phyloP scores from a whole-genome alignment of 2,113 vertebrate genomes.

The Columba janthina region DNA sequence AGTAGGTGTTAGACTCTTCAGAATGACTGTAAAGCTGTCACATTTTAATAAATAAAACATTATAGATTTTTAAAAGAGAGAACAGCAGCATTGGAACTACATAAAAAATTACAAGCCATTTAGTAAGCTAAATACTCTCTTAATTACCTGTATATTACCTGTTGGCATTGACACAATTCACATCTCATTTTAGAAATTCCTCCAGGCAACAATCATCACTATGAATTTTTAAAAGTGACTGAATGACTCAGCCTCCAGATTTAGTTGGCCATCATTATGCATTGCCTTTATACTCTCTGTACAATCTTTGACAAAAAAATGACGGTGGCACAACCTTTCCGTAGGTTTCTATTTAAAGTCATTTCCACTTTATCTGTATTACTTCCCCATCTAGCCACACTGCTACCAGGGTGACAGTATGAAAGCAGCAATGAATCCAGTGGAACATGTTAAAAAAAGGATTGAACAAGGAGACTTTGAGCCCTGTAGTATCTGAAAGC shows the following conservation, averaged over 20 bases:
- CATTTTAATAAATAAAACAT: background rate
- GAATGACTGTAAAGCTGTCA: background rate
- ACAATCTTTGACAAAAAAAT: background rate
- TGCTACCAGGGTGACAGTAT: background rate
- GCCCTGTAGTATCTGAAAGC: background rate
- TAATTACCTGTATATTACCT: background rate
- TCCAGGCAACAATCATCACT: background rate
- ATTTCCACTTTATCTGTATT: background rate
- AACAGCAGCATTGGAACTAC: background rate
- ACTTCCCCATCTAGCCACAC: background rate
- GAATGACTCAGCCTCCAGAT: background rate
- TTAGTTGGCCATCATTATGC: background rate
- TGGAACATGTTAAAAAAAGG: background rate
- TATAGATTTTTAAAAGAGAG: background rate
- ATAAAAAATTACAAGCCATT: background rate
- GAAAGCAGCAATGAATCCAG: background rate
- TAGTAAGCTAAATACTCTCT: background rate
- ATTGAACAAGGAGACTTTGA: background rate
- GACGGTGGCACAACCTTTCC: background rate
- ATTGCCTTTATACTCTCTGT: background rate
- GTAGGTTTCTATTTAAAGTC: background rate
- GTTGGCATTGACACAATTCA: background rate
- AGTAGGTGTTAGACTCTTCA: background rate
- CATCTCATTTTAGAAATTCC: background rate
- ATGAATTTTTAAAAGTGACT: background rate